These are phyloP conservation scores for Dipodomys merriami DNA, from an alignment of 2,113 vertebrate species.

Conservation along the genomic window DNA sequence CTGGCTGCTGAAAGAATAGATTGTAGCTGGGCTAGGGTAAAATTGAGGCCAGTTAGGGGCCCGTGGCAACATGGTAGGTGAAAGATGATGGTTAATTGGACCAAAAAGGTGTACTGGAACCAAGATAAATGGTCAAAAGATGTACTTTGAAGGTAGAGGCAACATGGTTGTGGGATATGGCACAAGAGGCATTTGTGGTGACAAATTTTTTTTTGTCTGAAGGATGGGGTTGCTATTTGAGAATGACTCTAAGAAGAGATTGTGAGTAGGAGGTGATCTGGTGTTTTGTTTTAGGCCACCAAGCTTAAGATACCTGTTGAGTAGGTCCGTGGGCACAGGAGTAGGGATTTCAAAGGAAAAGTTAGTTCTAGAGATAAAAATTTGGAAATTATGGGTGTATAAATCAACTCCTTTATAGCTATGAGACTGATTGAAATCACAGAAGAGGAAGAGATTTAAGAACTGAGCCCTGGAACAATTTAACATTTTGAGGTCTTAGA, in stretches of 20 bases:
- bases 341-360: conserved; percentile 32
- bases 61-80: background rate
- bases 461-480: conserved; percentile 5
- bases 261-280: background rate
- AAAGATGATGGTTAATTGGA: background rate
- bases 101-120: background rate
- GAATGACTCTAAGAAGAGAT: background rate
- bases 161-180: background rate
- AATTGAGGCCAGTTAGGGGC: background rate
- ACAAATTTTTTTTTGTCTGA: conserved; percentile 20
- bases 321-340: background rate
- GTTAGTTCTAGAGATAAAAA: conserved; percentile 22
- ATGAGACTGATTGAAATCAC: conserved; percentile 12
- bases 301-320: conserved; percentile 32
- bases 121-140: background rate
- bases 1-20: background rate
- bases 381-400: background rate
- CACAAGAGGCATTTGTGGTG: background rate
- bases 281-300: conserved; percentile 24
- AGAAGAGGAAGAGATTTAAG: background rate
- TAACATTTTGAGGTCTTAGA: conserved; percentile 27
- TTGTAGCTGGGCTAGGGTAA: background rate
- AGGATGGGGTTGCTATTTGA: background rate
- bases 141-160: conserved; percentile 22
- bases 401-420: conserved; percentile 29